Percentiles rank a stretch among this genome's conserved stretches.
Conservation (phyloP, 2,888 invertebrate species). For the Lochmaea capreae region DNA sequence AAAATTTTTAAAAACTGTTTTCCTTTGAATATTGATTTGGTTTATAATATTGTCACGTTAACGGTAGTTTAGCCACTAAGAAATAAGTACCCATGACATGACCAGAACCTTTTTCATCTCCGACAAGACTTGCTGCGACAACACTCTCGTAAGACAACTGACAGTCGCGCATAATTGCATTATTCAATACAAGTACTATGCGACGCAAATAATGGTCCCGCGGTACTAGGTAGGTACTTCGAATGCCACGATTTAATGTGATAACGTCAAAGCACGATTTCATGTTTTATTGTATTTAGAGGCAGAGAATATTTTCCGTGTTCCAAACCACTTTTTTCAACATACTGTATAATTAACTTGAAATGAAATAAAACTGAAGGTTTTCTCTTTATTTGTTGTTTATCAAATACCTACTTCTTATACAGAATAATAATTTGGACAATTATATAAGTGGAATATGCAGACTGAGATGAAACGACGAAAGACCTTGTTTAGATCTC, state of each 20-base stretch:
- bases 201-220: conserved; percentile 29
- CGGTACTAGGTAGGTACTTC: conserved; percentile 26
- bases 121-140: conserved; percentile 34
- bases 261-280: conserved; percentile 30
- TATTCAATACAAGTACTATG: conserved; percentile 42
- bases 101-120: conserved; percentile 8
- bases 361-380: no score
- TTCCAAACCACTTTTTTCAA: neutral
- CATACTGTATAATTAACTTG: no score
- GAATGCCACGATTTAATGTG: conserved; percentile 24
- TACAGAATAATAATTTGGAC: no score
- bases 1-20: no score
- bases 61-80: neutral
- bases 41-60: neutral
- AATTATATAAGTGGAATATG: no score
- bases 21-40: no score
- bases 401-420: no score
- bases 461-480: no score
- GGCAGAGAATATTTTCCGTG: neutral
- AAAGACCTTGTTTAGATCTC: no score
- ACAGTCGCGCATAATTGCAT: conserved; percentile 47
- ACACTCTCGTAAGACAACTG: conserved; percentile 46
- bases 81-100: neutral
- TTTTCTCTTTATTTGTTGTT: no score
- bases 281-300: conserved; percentile 20